Base-by-base conservation (phyloP, 2,113 vertebrate genomes). In the Grammomys dolichurus region DNA sequence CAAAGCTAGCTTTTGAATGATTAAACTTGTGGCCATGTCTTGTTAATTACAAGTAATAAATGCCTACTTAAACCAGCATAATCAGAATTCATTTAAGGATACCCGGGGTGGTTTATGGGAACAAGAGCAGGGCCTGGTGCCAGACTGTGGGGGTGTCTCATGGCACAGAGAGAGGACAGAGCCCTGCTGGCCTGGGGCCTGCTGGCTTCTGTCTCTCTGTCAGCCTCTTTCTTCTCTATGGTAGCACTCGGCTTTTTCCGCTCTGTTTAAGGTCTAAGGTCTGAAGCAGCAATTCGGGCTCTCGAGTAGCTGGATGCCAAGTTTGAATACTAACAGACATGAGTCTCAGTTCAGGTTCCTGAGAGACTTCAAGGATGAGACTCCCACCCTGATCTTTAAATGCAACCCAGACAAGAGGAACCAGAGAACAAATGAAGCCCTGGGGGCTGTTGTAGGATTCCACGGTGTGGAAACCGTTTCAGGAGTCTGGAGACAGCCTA, bases 1-100 rank as follows among this genome's bases (percentile, higher is more conserved):
- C 56, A 58, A 88, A 81, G 56, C 82, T 70, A 46, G 63, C 33
- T 94, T 94, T 93, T 90, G 86, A 95, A 81, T 78, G 87, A 92
- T 91, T 89, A 91, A 78, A 82, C 36, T 22, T 91, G 36, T 86
- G 82, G 84, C 36, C 69, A 0, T 48, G 9, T 78, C 87, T 60
- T 80, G 84, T 54, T 63, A 54, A 56, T 77, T 93, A 75, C 91
- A 93, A 69, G 77, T 77, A 93, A 88, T 56, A 93, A 91, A 87
- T 85, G 69, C 56, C 84, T 91, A 13, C 54, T 93, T 65, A 85
- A 54, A 67, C 58, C 22, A 73, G 84, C 4, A 22, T 93, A 75
- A 77, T 43, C 48, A 60, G 48, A 65, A 82, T 89, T 92, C 70
- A 14, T 46, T 0, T 86, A 51, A 20, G 86, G 80, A 48, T n/a